Percentiles rank a stretch among this genome's conserved stretches.
Conservation (phyloP, 2,113 vertebrate species). For the Thalassarche chlororhynchos region DNA sequence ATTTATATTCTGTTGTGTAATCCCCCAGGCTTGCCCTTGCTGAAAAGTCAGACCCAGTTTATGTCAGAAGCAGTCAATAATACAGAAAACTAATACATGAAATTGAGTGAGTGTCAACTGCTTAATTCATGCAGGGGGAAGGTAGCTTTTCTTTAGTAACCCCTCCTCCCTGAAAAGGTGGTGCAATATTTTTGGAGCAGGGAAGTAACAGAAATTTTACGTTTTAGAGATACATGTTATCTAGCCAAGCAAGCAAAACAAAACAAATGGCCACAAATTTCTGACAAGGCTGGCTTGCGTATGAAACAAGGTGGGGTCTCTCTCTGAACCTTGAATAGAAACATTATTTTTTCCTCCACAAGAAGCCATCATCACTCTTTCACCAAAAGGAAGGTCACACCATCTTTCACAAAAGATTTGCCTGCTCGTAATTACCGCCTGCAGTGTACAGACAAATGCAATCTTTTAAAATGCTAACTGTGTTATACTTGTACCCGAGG, state of each 20-base stretch:
- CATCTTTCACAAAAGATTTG: constrained; percentile 77
- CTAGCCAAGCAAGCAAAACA: background rate
- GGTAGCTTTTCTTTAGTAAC: background rate
- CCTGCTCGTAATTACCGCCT: constrained; percentile 76
- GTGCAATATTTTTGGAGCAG: background rate
- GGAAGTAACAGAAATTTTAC: background rate
- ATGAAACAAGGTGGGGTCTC: background rate
- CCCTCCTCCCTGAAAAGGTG: background rate
- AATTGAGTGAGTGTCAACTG: background rate
- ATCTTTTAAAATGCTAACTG: constrained; percentile 83
- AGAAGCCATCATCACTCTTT: constrained; percentile 75
- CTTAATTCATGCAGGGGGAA: background rate
- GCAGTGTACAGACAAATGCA: constrained; percentile 73
- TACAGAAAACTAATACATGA: background rate
- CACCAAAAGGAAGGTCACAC: constrained; percentile 70
- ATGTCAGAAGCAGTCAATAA: constrained; percentile 5
- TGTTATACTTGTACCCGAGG: constrained; percentile 77
- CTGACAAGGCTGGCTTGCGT: constrained; percentile 11
- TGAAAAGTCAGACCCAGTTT: background rate
- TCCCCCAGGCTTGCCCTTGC: background rate
- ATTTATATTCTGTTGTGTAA: constrained; percentile 26
- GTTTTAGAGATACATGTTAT: background rate
- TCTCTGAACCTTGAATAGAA: constrained; percentile 68
- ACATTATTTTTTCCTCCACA: constrained; percentile 73
- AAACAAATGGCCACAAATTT: background rate